phyloP scores from a whole-genome alignment of 2,113 vertebrate genomes.

The Melierax canorus region DNA sequence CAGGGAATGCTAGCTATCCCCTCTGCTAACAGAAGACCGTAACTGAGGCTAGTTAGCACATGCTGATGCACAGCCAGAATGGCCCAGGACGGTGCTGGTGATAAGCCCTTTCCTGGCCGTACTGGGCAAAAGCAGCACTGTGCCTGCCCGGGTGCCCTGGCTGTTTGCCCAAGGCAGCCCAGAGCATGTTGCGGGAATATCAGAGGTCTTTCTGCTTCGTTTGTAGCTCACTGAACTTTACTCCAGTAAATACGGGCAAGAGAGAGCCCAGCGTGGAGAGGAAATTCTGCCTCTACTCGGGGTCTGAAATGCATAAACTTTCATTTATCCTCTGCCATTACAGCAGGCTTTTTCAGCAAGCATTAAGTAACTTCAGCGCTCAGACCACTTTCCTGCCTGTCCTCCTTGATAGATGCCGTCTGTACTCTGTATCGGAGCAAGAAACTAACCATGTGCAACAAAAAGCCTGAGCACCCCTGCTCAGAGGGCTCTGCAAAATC shows the following conservation, averaged over 20 bases:
- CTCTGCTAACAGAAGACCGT: background rate
- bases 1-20: background rate
- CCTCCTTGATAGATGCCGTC: background rate
- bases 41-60: background rate
- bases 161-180: background rate
- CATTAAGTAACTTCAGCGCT: accelerated
- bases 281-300: background rate
- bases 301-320: accelerated
- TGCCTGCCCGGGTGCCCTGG: background rate
- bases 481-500: background rate
- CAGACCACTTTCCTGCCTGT: background rate
- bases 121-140: background rate
- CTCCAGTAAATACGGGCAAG: background rate
- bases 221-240: slow-evolving; percentile 17
- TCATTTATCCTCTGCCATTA: background rate
- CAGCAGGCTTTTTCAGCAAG: background rate
- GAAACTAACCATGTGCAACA: background rate
- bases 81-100: accelerated
- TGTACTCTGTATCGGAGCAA: background rate
- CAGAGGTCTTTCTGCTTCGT: background rate
- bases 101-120: background rate
- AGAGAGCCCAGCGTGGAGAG: background rate
- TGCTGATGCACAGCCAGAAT: background rate
- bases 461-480: background rate
- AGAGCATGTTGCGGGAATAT: background rate